Evolutionary conservation across 1,140 invertebrate genomes (phyloP).

Genomic region (Ruditapes philippinarum): DNA sequence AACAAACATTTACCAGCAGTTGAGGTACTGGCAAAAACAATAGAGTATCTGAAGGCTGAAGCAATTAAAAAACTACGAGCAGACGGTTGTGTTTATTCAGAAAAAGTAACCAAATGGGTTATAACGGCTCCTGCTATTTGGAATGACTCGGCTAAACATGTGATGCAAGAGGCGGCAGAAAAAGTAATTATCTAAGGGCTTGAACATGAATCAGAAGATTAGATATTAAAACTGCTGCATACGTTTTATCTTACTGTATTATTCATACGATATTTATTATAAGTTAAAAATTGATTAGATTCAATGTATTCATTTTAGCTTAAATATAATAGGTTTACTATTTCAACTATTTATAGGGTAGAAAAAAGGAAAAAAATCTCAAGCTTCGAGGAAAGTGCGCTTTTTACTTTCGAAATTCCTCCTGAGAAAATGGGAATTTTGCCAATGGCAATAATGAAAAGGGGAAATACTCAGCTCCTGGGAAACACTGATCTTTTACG

Average conservation of each 20-base stretch:
- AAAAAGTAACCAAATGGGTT: constrained; percentile 35
- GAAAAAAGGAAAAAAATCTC: neutral
- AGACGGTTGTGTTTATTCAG: neutral
- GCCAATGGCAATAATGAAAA: neutral
- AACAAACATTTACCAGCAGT: constrained; percentile 16
- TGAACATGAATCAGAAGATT: too few species aligned
- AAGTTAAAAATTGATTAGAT: too few species aligned
- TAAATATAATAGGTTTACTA: too few species aligned
- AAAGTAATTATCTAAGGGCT: too few species aligned
- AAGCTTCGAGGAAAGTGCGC: constrained; percentile 4
- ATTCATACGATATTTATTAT: too few species aligned
- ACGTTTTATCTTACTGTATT: too few species aligned
- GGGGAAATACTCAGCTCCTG: neutral
- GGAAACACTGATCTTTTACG: neutral
- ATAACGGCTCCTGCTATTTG: constrained; percentile 55
- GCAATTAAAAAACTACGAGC: neutral
- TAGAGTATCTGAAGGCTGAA: constrained; percentile 38
- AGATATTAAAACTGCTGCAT: too few species aligned
- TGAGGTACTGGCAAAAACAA: constrained; percentile 30
- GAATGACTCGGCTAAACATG: constrained; percentile 43
- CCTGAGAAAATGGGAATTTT: neutral
- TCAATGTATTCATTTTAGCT: too few species aligned
- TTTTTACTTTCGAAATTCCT: neutral
- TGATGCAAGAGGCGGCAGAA: constrained; percentile 51
- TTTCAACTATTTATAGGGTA: neutral